Conservation (phyloP, 2,888 invertebrate genomes). For the Philereme vetulata region DNA sequence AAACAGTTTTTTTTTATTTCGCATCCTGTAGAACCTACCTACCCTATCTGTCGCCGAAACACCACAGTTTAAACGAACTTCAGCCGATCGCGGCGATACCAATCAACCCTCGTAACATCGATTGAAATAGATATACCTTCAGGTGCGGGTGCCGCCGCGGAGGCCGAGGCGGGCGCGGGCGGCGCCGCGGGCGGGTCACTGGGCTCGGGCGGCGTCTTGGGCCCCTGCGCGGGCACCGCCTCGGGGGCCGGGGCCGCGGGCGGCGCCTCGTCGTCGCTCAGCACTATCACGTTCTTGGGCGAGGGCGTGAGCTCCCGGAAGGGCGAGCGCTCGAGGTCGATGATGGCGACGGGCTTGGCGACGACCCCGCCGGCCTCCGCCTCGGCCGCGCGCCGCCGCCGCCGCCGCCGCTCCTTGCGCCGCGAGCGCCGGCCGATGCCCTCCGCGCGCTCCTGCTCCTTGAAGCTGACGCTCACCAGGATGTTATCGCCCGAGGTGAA, state of each 20-base stretch:
- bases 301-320: constrained; percentile 92
- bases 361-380: constrained; percentile 43
- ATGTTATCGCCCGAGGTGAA: constrained; percentile 97
- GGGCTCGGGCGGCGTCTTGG: constrained; percentile 85
- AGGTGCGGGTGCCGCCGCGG: constrained; percentile 84
- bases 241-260: constrained; percentile 36
- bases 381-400: constrained; percentile 33
- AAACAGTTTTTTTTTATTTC: too few relatives aligned
- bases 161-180: constrained; percentile 83
- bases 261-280: constrained; percentile 91
- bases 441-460: constrained; percentile 82
- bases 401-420: constrained; percentile 42
- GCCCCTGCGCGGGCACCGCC: constrained; percentile 54
- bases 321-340: constrained; percentile 93
- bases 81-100: too few relatives aligned
- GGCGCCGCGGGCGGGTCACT: constrained; percentile 86
- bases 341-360: constrained; percentile 89
- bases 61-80: too few relatives aligned
- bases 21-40: too few relatives aligned
- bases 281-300: constrained; percentile 91
- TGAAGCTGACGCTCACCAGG: constrained; percentile 95
- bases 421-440: constrained; percentile 43
- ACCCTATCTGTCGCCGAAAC: too few relatives aligned
- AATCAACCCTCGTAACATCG: too few relatives aligned
- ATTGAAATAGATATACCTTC: neutral